Evolutionary conservation across 1,140 invertebrate species (phyloP).

Genomic region (Brachionus koreanus): DNA sequence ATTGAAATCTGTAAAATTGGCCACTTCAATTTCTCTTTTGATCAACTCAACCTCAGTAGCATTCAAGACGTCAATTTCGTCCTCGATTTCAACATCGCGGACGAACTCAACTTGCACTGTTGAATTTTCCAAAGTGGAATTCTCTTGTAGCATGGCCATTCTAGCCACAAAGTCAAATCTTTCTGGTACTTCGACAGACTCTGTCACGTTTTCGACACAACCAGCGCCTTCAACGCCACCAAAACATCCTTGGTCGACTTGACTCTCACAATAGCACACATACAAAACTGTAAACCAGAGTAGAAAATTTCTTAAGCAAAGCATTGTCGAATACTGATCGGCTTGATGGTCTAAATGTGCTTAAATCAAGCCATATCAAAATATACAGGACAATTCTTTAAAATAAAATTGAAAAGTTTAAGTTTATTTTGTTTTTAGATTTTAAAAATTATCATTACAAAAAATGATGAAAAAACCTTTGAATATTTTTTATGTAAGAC

Average conservation of each 20-base stretch:
- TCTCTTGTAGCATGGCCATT: neutral
- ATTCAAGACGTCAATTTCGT: neutral
- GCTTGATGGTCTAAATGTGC: neutral
- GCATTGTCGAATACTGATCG: neutral
- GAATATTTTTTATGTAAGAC: no score
- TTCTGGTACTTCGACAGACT: neutral
- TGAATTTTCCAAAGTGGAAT: neutral
- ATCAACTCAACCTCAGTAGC: neutral
- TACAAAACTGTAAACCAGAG: neutral
- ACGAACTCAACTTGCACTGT: neutral
- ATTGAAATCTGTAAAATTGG: neutral
- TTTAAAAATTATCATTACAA: no score
- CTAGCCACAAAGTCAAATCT: conserved; percentile 14
- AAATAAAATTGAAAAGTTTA: no score
- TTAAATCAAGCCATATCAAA: neutral
- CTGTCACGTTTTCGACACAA: neutral
- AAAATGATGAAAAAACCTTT: no score
- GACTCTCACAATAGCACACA: neutral
- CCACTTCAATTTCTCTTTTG: neutral
- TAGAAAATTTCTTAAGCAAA: neutral
- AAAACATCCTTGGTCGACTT: neutral
- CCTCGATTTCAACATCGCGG: neutral
- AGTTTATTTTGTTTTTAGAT: no score
- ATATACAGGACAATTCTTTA: no score
- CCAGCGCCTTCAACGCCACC: neutral